Evolutionary conservation across 2,888 invertebrate genomes (phyloP).

Genomic region (Pyrochroa serraticornis): DNA sequence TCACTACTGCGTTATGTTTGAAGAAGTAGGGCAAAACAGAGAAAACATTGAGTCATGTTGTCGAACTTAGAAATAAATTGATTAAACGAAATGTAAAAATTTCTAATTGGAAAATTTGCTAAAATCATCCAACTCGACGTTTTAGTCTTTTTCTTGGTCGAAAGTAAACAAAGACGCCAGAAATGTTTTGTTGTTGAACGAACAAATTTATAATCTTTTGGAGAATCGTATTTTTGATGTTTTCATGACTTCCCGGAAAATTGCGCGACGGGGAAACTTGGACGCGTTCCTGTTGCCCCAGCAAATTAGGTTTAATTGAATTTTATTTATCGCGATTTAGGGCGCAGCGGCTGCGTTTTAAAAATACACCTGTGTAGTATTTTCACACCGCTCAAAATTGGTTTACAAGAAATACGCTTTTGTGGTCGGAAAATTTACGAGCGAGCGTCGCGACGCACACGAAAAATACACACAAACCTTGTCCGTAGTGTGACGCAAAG

Average conservation of each 20-base stretch:
- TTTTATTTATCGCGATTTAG: conserved; percentile 9
- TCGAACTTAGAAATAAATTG: conserved; percentile 35
- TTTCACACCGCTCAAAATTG: conserved; percentile 3
- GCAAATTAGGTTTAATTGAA: no score
- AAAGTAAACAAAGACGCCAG: conserved; percentile 22
- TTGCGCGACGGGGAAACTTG: no score
- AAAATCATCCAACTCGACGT: no score
- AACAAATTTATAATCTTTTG: no score
- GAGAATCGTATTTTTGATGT: no score
- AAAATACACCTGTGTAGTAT: conserved; percentile 20
- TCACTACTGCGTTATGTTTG: conserved; percentile 10
- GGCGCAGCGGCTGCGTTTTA: conserved; percentile 18
- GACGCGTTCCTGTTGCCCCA: no score
- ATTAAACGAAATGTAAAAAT: conserved; percentile 35
- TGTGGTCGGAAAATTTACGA: not conserved
- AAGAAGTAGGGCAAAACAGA: conserved; percentile 30
- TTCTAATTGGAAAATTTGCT: conserved; percentile 16
- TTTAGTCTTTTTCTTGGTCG: no score
- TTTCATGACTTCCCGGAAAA: no score
- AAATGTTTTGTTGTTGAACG: conserved; percentile 10
- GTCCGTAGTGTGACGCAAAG: no score
- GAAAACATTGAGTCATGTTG: conserved; percentile 33
- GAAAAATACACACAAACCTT: no score
- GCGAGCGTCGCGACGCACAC: no score
- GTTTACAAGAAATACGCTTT: not conserved